Percentiles rank a stretch among this genome's conserved stretches.
Evolutionary conservation across 2,797 vertebrate genomes (phyloP).

Genomic region (Simalia tracyae): DNA sequence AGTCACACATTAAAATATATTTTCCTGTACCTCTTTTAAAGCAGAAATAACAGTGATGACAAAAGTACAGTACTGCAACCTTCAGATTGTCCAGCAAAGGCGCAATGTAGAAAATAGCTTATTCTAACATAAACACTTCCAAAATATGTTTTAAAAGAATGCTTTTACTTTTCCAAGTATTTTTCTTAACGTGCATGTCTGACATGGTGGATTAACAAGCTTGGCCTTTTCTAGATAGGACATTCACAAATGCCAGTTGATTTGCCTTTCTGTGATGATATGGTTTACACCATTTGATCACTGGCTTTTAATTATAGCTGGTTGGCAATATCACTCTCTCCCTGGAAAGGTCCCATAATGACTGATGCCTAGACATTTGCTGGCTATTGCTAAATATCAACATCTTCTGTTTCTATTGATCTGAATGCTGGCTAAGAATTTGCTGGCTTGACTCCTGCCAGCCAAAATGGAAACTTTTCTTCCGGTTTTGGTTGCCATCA

Average conservation of each 20-base stretch:
- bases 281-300: not conserved
- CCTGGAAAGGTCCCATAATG: not conserved
- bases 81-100: not conserved
- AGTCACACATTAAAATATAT: not conserved
- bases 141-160: not conserved
- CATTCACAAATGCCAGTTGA: not conserved
- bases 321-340: not conserved
- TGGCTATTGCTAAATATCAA: too few species aligned
- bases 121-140: not conserved
- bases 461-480: too few species aligned
- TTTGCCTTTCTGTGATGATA: not conserved
- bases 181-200: not conserved
- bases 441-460: too few species aligned
- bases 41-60: not conserved
- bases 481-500: too few species aligned
- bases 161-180: not conserved
- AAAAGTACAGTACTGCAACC: not conserved
- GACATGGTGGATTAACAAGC: not conserved
- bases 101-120: not conserved
- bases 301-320: not conserved
- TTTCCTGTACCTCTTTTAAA: not conserved
- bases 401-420: too few species aligned
- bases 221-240: not conserved
- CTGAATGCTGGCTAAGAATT: too few species aligned
- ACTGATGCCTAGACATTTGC: too few species aligned